Evolutionary conservation across 2,797 vertebrate species (phyloP).

Genomic region (Setipinna tenuifilis): DNA sequence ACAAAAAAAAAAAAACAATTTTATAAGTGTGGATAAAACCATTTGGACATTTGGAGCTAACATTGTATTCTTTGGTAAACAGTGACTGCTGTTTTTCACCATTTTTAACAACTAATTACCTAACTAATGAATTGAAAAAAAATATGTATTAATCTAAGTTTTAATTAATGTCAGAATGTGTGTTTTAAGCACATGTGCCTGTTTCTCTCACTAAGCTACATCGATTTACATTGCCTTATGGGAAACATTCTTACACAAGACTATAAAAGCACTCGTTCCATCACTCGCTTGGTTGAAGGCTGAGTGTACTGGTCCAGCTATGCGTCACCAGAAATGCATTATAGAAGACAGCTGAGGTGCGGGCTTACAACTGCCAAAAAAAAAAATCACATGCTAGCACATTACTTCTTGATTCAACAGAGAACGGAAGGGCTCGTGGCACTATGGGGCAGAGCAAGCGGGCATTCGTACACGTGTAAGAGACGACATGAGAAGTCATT

Average conservation of each 20-base stretch:
- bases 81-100: too few species aligned
- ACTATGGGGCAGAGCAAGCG: not conserved
- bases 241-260: constrained; percentile 23
- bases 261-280: constrained; percentile 13
- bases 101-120: too few species aligned
- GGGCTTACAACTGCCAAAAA: not conserved
- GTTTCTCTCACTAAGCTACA: constrained; percentile 18
- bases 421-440: not conserved
- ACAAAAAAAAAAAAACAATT: too few species aligned
- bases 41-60: too few species aligned
- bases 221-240: constrained; percentile 1
- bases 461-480: not conserved
- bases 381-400: too few species aligned
- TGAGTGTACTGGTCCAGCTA: not conserved
- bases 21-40: too few species aligned
- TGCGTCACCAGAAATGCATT: not conserved
- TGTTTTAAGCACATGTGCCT: not conserved
- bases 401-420: not conserved
- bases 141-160: too few species aligned
- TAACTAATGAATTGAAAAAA: too few species aligned
- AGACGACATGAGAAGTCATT: constrained; percentile 1
- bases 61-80: too few species aligned
- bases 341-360: not conserved
- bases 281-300: not conserved
- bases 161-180: not conserved